phyloP scores from a whole-genome alignment of 2,113 vertebrate species.

The Polyodon spathula region DNA sequence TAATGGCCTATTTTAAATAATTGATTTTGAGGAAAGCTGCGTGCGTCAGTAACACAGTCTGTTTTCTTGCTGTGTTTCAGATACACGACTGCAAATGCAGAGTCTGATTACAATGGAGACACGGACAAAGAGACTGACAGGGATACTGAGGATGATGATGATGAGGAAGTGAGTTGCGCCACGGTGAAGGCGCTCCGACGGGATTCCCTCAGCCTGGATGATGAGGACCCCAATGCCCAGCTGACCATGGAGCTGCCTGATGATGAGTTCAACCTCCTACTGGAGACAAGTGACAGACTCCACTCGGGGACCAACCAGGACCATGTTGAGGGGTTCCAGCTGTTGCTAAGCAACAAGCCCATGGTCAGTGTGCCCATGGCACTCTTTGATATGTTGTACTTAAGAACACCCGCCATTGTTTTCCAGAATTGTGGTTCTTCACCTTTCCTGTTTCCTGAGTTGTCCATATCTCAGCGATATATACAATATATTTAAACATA shows the following conservation, averaged over 20 bases:
- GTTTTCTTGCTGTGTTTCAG: conserved; percentile 38
- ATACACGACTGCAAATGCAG: conserved; percentile 81
- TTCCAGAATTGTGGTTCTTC: too few species aligned
- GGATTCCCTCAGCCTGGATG: conserved; percentile 50
- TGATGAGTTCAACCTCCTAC: conserved; percentile 63
- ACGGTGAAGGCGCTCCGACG: conserved; percentile 63
- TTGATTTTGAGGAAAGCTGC: too few species aligned
- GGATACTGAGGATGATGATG: conserved; percentile 66
- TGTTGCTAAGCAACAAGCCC: conserved; percentile 72
- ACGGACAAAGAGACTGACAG: conserved; percentile 70
- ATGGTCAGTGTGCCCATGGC: conserved; percentile 48
- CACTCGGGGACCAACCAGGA: conserved; percentile 56
- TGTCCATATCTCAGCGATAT: too few species aligned
- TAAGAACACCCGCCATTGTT: too few species aligned
- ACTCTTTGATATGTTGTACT: too few species aligned
- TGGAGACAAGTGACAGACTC: conserved; percentile 70
- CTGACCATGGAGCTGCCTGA: conserved; percentile 28
- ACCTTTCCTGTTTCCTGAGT: too few species aligned
- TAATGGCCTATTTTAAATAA: too few species aligned
- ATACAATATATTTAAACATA: too few species aligned
- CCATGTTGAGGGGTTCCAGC: conserved; percentile 68
- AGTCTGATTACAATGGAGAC: conserved; percentile 67
- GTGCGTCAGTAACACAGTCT: background rate
- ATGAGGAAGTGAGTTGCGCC: conserved; percentile 74
- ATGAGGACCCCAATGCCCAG: conserved; percentile 15